Evolutionary conservation across 2,888 invertebrate genomes (phyloP).

Genomic region (Pyrrhosoma nymphula): DNA sequence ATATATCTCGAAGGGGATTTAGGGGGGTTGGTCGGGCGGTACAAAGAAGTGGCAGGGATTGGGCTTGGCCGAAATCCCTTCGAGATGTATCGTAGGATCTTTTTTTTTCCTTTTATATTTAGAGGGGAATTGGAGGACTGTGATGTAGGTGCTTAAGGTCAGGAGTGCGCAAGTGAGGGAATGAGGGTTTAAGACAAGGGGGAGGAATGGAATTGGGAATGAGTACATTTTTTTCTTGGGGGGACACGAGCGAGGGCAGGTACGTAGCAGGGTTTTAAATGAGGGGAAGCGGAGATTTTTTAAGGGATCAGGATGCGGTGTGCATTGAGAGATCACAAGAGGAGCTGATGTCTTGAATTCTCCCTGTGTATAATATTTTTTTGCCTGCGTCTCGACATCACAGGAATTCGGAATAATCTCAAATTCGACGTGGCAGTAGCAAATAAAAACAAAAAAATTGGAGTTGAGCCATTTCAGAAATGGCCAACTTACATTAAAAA

Average conservation of each 20-base stretch:
- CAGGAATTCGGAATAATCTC: constrained; percentile 13
- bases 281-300: too few species aligned
- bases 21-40: not conserved
- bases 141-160: not conserved
- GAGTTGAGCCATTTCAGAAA: constrained; percentile 47
- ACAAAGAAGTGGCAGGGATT: not conserved
- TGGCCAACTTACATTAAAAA: constrained; percentile 27
- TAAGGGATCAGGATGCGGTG: constrained; percentile 41
- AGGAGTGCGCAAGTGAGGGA: constrained; percentile 34
- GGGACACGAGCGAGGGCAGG: too few species aligned
- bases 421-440: constrained; percentile 32
- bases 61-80: constrained; percentile 5
- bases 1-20: not conserved
- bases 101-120: not conserved
- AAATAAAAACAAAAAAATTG: constrained; percentile 17
- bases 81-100: not conserved
- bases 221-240: not conserved
- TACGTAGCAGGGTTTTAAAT: too few species aligned
- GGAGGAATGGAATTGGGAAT: not conserved
- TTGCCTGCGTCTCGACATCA: constrained; percentile 12
- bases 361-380: not conserved
- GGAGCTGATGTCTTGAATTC: constrained; percentile 19
- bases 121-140: not conserved
- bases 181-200: not conserved
- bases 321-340: constrained; percentile 48